Base-by-base conservation (phyloP, 2,113 vertebrate genomes). In the Panurus biarmicus region DNA sequence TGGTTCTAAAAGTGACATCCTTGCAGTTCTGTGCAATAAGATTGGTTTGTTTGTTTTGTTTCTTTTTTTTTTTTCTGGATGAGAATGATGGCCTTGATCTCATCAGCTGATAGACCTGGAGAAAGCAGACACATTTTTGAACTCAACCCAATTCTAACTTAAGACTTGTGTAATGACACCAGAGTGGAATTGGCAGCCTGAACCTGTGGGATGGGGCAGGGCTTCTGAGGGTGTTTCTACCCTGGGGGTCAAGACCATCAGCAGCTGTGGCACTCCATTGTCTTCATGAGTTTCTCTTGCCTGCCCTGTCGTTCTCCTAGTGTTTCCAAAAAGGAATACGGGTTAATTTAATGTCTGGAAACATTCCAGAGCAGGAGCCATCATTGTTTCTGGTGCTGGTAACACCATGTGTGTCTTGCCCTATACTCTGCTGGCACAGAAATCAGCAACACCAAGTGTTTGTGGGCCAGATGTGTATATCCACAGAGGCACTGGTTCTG, bases 231-330 rank as follows among this genome's bases (percentile, higher is more conserved):
- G 12, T 21, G 10, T 6, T 89, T 23, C 29, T 86, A 11, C 51
- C 50, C 25, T 22, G 50, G 31, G 28, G 19, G 31, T 23, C 14
- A 16, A 18, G 45, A 13, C 51, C 12, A 6, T 14, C 44, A 17
- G 9, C 2, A 17, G 25, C 21, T 36, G 53, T 11, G 18, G 21
- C 12, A 19, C 6, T 19, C 53, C 1, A 0, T 10, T 50, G 25
- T 18, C 78, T 45, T 60, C 21, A 28, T 8, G 17, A n/a, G 9
- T 26, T 48, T 47, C 22, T 72, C 51, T 53, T 14, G 23, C 36
- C 13, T 12, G 45, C 28, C 23, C 1, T 22, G 29, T 44, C 6
- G 40, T 61, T 65, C 40, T 67, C 45, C 26, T 50, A 11, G 10
- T 11, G 35, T 56, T 84, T 83, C 61, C 28, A 11, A 21, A 62